Percentiles rank a stretch among this genome's conserved stretches.
These are phyloP conservation scores for Neolamprologus multifasciatus DNA, from an alignment of 2,797 vertebrate species.

Conservation along the genomic window DNA sequence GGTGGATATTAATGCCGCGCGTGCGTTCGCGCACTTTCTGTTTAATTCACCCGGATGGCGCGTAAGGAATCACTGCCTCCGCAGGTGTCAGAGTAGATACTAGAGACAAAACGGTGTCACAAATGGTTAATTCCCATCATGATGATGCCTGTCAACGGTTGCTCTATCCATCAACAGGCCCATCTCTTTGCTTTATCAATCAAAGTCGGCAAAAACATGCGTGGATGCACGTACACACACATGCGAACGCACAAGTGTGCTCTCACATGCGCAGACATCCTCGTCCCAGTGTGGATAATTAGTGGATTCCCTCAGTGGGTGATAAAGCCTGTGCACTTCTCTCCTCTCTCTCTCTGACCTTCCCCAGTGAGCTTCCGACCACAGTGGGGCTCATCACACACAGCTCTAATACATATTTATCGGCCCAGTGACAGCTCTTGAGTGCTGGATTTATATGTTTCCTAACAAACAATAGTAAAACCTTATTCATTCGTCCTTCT, in stretches of 20 bases:
- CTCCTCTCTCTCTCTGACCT: conserved; percentile 62
- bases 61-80: not conserved
- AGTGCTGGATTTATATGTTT: conserved; percentile 55
- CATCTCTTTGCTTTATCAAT: conserved; percentile 48
- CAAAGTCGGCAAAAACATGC: conserved; percentile 28
- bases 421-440: conserved; percentile 41
- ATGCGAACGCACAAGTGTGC: not conserved
- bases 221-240: not conserved
- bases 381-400: conserved; percentile 56
- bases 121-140: conserved; percentile 46
- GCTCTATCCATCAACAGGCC: conserved; percentile 24
- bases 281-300: conserved; percentile 66
- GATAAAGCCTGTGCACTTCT: conserved; percentile 37
- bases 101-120: conserved; percentile 46
- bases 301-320: conserved; percentile 62
- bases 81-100: not conserved
- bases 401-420: conserved; percentile 67
- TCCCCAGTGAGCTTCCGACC: conserved; percentile 56
- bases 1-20: conserved; percentile 8
- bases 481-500: conserved; percentile 30
- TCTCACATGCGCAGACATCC: not conserved
- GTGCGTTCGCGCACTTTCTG: not conserved
- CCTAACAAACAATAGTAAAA: conserved; percentile 61
- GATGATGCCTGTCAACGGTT: conserved; percentile 22
- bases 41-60: not conserved